Evolutionary conservation across 2,797 vertebrate genomes (phyloP).

Genomic region (Halcyon badia): DNA sequence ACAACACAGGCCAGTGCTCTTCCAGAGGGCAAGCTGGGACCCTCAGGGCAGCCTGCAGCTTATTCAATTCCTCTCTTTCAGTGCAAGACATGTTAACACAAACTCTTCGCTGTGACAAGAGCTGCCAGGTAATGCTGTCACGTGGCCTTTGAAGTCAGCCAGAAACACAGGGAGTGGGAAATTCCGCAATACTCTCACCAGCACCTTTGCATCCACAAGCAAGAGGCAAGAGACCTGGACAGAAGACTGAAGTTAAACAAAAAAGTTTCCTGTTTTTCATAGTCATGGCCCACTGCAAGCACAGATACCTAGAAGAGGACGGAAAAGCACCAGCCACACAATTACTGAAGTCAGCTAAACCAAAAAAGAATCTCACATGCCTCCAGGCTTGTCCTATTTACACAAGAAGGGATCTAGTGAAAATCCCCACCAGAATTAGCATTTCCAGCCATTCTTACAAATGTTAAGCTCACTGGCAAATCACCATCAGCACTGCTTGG

Average conservation of each 20-base stretch:
- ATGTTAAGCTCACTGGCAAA: constrained; percentile 12
- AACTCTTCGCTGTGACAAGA: background rate
- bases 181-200: background rate
- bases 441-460: constrained; percentile 75
- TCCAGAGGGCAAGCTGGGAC: background rate
- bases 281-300: background rate
- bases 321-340: constrained; percentile 30
- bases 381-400: background rate
- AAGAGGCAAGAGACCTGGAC: background rate
- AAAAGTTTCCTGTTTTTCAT: constrained; percentile 53
- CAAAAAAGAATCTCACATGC: background rate
- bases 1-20: background rate
- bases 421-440: constrained; percentile 44
- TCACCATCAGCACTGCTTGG: background rate
- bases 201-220: constrained; percentile 5
- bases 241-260: background rate
- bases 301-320: constrained; percentile 6
- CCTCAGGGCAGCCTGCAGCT: background rate
- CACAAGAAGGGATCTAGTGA: background rate
- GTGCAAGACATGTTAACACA: background rate
- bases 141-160: background rate
- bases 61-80: background rate
- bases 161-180: background rate
- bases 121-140: background rate
- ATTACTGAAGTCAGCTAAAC: background rate